These are phyloP conservation scores for Peromyscus polionotus DNA, from an alignment of 2,113 vertebrate genomes.

Conservation along the genomic window DNA sequence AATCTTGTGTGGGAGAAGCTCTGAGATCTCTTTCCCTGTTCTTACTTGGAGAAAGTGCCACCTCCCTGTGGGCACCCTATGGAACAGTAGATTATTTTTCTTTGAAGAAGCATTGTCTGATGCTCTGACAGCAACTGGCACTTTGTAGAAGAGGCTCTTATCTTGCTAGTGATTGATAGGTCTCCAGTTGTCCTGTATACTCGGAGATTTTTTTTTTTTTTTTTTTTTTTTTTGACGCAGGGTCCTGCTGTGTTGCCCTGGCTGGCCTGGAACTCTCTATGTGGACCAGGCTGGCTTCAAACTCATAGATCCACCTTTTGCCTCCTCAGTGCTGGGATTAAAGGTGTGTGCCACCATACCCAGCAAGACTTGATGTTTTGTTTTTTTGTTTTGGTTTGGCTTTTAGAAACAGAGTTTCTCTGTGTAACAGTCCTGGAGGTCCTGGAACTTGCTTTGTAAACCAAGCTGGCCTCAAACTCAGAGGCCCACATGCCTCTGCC, in stretches of 20 bases:
- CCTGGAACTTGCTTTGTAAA: background rate
- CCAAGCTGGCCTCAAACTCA: background rate
- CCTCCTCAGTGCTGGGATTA: background rate
- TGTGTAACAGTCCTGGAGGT: background rate
- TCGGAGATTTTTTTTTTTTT: background rate
- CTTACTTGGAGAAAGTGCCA: conserved; percentile 7
- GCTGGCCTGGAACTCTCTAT: background rate
- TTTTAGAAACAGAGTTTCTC: background rate
- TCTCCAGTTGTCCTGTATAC: background rate
- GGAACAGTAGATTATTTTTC: background rate
- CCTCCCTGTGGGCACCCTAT: background rate
- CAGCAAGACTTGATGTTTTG: background rate
- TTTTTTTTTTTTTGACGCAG: background rate
- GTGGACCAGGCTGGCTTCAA: background rate
- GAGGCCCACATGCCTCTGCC: background rate
- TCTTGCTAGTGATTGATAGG: background rate
- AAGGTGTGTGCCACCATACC: background rate
- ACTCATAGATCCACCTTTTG: background rate
- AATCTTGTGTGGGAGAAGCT: conserved; percentile 30
- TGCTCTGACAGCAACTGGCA: conserved; percentile 16
- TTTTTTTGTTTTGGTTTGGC: background rate
- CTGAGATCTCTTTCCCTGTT: conserved; percentile 47
- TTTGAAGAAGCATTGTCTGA: background rate
- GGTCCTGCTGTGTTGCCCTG: background rate
- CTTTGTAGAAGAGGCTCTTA: conserved; percentile 1